These are phyloP conservation scores for Limnephilus auricula DNA, from an alignment of 2,888 invertebrate genomes.

Conservation along the genomic window DNA sequence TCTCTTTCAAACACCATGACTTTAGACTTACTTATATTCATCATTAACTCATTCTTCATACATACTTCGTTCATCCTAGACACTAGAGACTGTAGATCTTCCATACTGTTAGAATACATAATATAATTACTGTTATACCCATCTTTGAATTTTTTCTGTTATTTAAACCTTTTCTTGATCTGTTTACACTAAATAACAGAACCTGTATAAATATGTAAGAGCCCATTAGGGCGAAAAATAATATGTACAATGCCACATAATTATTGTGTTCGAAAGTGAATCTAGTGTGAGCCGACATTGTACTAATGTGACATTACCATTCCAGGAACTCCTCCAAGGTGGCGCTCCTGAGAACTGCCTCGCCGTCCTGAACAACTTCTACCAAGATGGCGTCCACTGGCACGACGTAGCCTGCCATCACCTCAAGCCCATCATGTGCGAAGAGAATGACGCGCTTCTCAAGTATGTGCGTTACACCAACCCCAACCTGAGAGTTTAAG, in stretches of 20 bases:
- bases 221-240: no score
- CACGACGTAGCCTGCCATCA: conserved; percentile 95
- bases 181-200: no score
- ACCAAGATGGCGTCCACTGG: conserved; percentile 94
- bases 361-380: conserved; percentile 92
- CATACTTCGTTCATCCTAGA: no score
- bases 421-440: conserved; percentile 92
- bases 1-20: no score
- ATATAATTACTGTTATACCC: no score
- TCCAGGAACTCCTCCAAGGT: conserved; percentile 85
- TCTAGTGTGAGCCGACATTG: not conserved
- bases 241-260: not conserved
- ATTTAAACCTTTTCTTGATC: no score
- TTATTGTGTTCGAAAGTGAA: not conserved
- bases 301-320: not conserved
- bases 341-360: conserved; percentile 92
- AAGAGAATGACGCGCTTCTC: conserved; percentile 91
- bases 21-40: no score
- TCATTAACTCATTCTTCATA: no score
- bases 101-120: no score
- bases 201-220: no score
- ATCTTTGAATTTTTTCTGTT: no score
- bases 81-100: no score
- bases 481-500: conserved; percentile 85
- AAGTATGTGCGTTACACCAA: conserved; percentile 91